phyloP scores from a whole-genome alignment of 2,888 invertebrate genomes.

The Agrochola circellaris region DNA sequence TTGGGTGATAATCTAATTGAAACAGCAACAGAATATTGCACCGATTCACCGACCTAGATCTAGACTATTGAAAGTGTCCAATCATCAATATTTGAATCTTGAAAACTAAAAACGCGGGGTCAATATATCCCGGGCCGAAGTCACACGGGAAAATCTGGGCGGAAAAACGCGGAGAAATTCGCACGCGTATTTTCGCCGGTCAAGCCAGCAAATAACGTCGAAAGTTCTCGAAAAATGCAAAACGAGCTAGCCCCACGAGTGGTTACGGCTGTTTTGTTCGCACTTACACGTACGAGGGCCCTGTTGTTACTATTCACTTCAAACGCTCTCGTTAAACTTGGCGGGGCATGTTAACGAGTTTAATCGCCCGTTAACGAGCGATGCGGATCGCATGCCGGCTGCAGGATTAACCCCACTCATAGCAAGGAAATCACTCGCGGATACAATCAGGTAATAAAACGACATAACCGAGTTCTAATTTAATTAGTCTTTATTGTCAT shows the following conservation, averaged over 20 bases:
- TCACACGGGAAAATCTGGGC: background rate
- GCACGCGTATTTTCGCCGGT: background rate
- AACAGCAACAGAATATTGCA: background rate
- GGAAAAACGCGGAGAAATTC: background rate
- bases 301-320: conserved; percentile 14
- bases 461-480: background rate
- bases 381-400: conserved; percentile 1
- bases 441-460: conserved; percentile 7
- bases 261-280: background rate
- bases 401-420: conserved; percentile 26
- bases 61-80: background rate
- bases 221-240: background rate
- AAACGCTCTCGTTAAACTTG: conserved; percentile 13
- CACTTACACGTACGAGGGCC: background rate
- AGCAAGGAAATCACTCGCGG: background rate
- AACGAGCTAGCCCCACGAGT: background rate
- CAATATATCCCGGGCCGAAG: background rate
- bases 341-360: conserved; percentile 58
- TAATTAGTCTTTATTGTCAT: background rate
- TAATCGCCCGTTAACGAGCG: conserved; percentile 67
- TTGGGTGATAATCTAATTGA: background rate
- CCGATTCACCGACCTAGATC: background rate
- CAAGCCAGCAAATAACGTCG: background rate
- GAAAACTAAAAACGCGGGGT: background rate
- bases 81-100: background rate